These are phyloP conservation scores for Spodoptera exigua DNA, from an alignment of 2,888 invertebrate genomes.

Conservation along the genomic window DNA sequence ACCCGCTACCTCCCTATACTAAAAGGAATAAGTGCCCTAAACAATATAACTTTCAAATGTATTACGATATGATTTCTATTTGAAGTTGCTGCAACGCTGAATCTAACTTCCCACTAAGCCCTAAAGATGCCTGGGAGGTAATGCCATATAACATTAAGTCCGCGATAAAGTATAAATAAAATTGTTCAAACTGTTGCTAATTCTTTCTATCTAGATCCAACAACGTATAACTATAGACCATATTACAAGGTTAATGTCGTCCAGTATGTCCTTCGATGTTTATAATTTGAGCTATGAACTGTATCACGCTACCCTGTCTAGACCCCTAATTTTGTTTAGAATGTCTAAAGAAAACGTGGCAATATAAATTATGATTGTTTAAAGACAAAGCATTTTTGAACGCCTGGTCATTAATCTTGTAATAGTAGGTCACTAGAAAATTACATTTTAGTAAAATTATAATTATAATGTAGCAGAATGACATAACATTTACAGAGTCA, in stretches of 20 bases:
- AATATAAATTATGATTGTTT: constrained; percentile 15
- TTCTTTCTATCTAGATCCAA: neutral
- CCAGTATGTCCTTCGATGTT: too few species aligned
- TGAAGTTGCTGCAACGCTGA: too few species aligned
- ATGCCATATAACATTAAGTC: too few species aligned
- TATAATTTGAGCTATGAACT: neutral
- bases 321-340: neutral
- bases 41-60: too few species aligned
- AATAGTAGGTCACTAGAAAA: neutral
- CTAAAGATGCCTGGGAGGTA: too few species aligned
- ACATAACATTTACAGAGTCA: too few species aligned
- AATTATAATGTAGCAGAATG: too few species aligned
- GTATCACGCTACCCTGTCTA: neutral
- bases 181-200: neutral
- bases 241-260: constrained; percentile 7
- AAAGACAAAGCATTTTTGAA: constrained; percentile 22
- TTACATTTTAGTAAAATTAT: neutral
- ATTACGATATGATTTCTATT: too few species aligned
- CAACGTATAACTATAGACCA: neutral
- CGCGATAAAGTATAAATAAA: too few species aligned
- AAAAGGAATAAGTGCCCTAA: too few species aligned
- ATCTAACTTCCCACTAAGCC: too few species aligned
- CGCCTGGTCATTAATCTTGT: constrained; percentile 25
- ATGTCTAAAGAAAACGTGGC: neutral
- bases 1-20: too few species aligned